phyloP scores from a whole-genome alignment of 2,888 invertebrate species.

The Heteropelma amictum region DNA sequence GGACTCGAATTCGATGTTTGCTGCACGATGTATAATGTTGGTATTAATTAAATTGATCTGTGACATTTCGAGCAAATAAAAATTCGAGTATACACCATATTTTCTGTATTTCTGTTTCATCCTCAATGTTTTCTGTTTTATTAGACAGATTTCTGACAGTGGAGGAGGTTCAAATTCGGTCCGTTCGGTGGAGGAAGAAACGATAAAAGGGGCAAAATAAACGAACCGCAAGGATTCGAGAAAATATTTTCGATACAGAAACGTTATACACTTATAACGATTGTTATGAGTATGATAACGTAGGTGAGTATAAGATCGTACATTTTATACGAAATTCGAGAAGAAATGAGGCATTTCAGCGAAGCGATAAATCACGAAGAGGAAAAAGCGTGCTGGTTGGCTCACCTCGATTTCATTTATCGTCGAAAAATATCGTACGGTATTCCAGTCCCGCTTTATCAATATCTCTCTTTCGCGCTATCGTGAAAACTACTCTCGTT shows the following conservation, averaged over 20 bases:
- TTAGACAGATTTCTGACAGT: background rate
- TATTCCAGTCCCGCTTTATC: slow-evolving; percentile 5
- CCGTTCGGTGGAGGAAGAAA: background rate
- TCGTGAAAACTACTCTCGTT: slow-evolving; percentile 23
- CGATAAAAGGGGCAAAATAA: background rate
- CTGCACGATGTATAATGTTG: too few species aligned
- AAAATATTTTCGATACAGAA: background rate
- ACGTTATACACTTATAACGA: slow-evolving; percentile 8
- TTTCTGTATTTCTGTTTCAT: too few species aligned
- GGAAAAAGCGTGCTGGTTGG: slow-evolving; percentile 12
- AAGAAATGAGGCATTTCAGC: slow-evolving; percentile 45
- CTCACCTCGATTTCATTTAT: slow-evolving; percentile 42
- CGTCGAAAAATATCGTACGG: slow-evolving; percentile 43
- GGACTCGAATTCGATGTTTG: too few species aligned
- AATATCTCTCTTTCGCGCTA: background rate
- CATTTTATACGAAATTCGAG: slow-evolving; percentile 37
- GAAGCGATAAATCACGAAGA: slow-evolving; percentile 48
- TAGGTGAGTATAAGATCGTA: background rate
- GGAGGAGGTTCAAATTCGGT: background rate
- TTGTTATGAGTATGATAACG: background rate
- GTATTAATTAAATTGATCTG: too few species aligned
- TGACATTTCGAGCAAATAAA: too few species aligned
- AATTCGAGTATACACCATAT: too few species aligned
- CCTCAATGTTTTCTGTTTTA: background rate
- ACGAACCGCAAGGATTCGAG: slow-evolving; percentile 5